Evolutionary conservation across 2,797 vertebrate genomes (phyloP), one percentile per base, ranked within the genome.

Genomic region (Enteromius thamalakanensis): DNA sequence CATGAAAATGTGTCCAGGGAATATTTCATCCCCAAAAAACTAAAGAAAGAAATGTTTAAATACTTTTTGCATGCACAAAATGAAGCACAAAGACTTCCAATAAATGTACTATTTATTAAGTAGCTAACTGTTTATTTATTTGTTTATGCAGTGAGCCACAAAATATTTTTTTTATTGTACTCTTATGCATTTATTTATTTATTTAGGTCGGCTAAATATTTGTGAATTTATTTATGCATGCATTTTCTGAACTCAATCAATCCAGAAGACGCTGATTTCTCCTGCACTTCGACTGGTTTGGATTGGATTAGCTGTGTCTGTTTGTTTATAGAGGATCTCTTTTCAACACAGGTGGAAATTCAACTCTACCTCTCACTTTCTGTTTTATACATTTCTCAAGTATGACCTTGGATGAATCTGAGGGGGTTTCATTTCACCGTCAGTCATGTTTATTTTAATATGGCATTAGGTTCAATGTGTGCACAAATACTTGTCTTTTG

Each of bases 281-380:
- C 65, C 26, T 49, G 37, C 55, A 62, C 51, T 65, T 3, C 32
- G 51, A 9, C 5, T 2, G 19, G 6, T 64, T 64, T 72, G 6
- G 45, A 67, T 65, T 75, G 70, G 32, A 75, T 82, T 40, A 82
- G 42, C 60, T 51, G 70, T 42, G n/a, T 34, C 2, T 75, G 80
- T 67, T 75, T 82, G 80, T 82, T 82, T 75, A 67, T 37, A 29
- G 3, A 65, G 23, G 70, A 37, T n/a, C 53, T 80, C 55, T 49
- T 72, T 23, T 72, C 69, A 72, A 12, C 32, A 51, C 40, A n/a
- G 9, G 55, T 23, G 68, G 58, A 64, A 74, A 65, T 65, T 64
- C 45, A 51, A 10, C 70, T 81, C 15, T 55, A 4, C 17, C 23
- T n/a, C 37, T 60, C 26, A 17, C 34, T n/a, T 64, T 74, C 69